These are phyloP conservation scores for Bergia sp. DNA, from an alignment of 92 coral and sea anemone species.

Conservation along the genomic window DNA sequence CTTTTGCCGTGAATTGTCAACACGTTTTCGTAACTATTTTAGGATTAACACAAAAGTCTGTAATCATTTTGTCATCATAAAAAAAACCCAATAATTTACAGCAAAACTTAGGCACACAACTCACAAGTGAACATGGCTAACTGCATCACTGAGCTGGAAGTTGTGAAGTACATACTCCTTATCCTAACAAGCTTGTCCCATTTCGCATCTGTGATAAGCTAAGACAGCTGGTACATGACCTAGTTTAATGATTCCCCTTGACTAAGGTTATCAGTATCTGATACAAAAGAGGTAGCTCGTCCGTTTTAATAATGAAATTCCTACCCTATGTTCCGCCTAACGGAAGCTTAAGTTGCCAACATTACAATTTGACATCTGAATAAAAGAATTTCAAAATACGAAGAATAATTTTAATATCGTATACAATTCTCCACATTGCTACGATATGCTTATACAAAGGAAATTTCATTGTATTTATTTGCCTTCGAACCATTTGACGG, in stretches of 20 bases:
- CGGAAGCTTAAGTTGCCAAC: background rate
- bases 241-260: background rate
- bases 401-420: no score
- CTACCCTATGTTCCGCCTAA: background rate
- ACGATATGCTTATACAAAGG: background rate
- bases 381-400: no score
- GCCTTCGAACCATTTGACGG: background rate
- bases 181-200: background rate
- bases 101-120: background rate
- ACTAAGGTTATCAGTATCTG: background rate
- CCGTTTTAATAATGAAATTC: background rate
- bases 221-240: background rate
- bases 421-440: background rate
- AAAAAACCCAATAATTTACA: constrained; percentile 4
- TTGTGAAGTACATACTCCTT: background rate
- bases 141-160: no score
- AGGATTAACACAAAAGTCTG: background rate
- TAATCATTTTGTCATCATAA: constrained; percentile 23
- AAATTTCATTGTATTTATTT: no score
- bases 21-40: constrained; percentile 37
- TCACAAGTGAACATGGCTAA: background rate
- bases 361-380: no score
- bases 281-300: background rate
- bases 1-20: constrained; percentile 15
- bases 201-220: background rate